Evolutionary conservation across 2,797 vertebrate species (phyloP), one percentile per base, ranked within the genome.

Genomic region (Dipus sagitta): DNA sequence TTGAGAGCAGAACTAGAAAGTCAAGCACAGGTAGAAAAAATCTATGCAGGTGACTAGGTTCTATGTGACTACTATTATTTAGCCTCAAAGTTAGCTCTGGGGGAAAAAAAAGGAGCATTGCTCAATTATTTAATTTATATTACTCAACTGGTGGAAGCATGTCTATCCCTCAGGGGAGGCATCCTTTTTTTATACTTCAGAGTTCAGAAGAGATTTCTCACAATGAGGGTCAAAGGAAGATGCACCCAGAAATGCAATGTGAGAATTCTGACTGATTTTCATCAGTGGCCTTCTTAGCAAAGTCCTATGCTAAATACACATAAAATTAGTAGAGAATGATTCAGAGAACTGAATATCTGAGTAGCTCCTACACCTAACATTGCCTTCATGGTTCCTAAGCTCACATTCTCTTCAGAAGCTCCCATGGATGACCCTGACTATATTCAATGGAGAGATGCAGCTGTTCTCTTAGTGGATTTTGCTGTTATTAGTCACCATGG

Each of bases 51-150:
- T 20, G 11, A 70, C 54, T 47, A 60, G 82, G 60, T 24, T 64
- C 28, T 42, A 67, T 68, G 13, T 86, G 21, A 20, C 86, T 88
- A 80, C 32, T 81, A n/a, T 26, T 70, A 74, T 32, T 94, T 64
- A 84, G 38, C 12, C 81, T 60, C 38, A 72, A 10, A 74, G 70
- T 87, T 91, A 75, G 9, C 75, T 92, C 68, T 64, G 87, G 38
- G 38, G 38, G 38, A 38, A 68, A 77, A 77, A 89, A 95, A 65
- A 6, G 2, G 67, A 90, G 13, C 70, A 26, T 78, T 77, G 68
- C 64, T 68, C 65, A 87, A 76, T 80, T 70, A 64, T 52, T 82
- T 91, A 47, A 65, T 92, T 90, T 91, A 77, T 70, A 93, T 84
- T 42, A 83, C 71, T 54, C 60, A n/a, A 68, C 82, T 7, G 67